Evolutionary conservation across 2,888 invertebrate genomes (phyloP).

Genomic region (Atethmia centrago): DNA sequence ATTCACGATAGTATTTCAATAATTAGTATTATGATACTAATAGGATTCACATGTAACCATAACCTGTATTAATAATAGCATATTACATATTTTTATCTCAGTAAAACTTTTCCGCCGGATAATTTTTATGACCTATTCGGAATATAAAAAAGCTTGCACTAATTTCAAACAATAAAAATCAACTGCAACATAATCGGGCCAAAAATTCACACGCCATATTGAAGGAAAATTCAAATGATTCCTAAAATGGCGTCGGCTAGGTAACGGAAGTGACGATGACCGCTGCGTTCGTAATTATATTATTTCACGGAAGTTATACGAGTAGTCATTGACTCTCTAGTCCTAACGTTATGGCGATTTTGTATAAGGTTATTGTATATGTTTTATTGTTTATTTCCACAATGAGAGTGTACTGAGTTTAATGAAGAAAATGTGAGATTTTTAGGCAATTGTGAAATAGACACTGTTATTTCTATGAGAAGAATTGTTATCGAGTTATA

Average conservation of each 20-base stretch:
- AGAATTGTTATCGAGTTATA: background rate
- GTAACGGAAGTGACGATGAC: slow-evolving; percentile 66
- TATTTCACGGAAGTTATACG: slow-evolving; percentile 64
- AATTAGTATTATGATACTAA: too few species aligned
- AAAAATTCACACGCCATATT: slow-evolving; percentile 1
- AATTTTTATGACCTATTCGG: too few species aligned
- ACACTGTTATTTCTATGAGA: background rate
- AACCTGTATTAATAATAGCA: too few species aligned
- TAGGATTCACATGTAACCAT: too few species aligned
- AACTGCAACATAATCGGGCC: background rate
- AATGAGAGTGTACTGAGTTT: background rate
- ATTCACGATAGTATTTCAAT: too few species aligned
- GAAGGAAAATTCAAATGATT: slow-evolving; percentile 33
- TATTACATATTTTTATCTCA: too few species aligned
- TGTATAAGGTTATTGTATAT: slow-evolving; percentile 11
- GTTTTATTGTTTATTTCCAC: background rate
- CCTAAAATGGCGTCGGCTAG: slow-evolving; percentile 43
- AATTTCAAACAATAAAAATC: background rate
- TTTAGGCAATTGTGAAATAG: background rate
- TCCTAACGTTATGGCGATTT: slow-evolving; percentile 50
- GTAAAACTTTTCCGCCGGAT: too few species aligned
- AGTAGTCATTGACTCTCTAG: slow-evolving; percentile 61
- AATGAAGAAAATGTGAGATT: background rate
- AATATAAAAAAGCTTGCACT: background rate
- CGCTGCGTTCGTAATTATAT: slow-evolving; percentile 62